Base-by-base conservation (phyloP, 2,113 vertebrate species). In the Tragulus kanchil region DNA sequence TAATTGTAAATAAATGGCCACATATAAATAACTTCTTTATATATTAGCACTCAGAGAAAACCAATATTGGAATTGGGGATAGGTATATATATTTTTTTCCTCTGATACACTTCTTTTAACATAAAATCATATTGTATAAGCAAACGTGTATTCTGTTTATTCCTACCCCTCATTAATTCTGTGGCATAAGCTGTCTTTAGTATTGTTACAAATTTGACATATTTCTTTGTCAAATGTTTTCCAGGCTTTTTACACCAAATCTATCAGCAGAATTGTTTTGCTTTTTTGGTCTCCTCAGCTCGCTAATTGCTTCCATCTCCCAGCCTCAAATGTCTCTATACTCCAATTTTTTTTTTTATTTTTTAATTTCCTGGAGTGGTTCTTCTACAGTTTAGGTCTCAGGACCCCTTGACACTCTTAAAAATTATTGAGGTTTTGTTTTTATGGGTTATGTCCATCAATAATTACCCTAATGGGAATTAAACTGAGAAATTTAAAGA, bases 401-500 rank as follows among this genome's bases (percentile, higher is more conserved):
- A 50, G 4, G 10, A 42, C 6, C 7, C 52, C 21, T 50, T 78
- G 50, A 45, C n/a, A 19, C 48, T 15, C 58, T 81, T 67, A 85
- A 62, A 94, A 31, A 86, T 82, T 65, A 79, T 54, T 58, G n/a
- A 62, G 3, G 36, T 77, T 85, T 79, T 67, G 14, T 61, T 61
- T 19, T 50, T 61, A 3, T 61, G 11, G 10, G 4, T 79, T 52
- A 31, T 85, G 3, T 7, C 21, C 16, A 85, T 73, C 3, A 73
- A 23, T 48, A 65, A 36, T 65, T 78, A 84, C 36, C 19, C 26
- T 54, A 56, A n/a, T 78, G 21, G 16, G 13, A 87, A 87, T 83
- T 31, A 78, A 87, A 87, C 21, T 92, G 45, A 82, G 21, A 87
- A 62, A 67, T 67, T 79, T 79, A 71, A 90, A 28, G 10, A 93